A percentile compares a stretch with the other conserved stretches of the same genome.
These are phyloP conservation scores for Lycaon pictus DNA, from an alignment of 2,113 vertebrate genomes.

Conservation along the genomic window DNA sequence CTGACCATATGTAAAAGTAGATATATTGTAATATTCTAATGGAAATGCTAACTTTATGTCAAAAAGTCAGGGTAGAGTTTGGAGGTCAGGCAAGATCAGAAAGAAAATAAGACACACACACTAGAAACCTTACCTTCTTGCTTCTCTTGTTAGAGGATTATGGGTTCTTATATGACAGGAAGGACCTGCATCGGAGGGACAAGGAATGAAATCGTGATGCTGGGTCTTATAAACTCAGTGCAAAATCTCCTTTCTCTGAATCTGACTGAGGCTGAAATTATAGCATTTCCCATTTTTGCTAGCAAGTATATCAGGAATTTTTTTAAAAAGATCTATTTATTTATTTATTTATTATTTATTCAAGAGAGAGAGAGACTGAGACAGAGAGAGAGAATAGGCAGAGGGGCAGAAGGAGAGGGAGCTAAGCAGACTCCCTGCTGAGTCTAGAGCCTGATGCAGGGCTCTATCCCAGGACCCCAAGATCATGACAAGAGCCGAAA, in stretches of 20 bases:
- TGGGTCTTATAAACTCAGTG: background rate
- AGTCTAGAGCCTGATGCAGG: background rate
- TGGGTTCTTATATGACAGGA: background rate
- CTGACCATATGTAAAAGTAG: conserved; percentile 62
- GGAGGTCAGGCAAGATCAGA: background rate
- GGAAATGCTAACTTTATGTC: conserved; percentile 39
- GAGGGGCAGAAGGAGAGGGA: background rate
- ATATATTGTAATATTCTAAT: conserved; percentile 67
- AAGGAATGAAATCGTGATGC: background rate
- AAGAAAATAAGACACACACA: background rate
- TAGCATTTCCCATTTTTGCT: background rate
- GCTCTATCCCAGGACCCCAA: background rate
- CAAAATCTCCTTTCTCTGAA: background rate
- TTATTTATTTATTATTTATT: background rate
- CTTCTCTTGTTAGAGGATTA: conserved; percentile 1
- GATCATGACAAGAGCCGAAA: background rate
- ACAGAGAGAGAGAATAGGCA: background rate
- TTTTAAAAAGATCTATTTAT: background rate
- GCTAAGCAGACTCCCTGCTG: background rate
- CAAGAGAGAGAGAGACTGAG: background rate
- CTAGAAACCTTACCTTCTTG: background rate
- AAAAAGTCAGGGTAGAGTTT: conserved; percentile 17
- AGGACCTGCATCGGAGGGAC: background rate
- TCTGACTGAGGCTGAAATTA: background rate
- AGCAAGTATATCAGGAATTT: background rate